Evolutionary conservation across 2,113 vertebrate genomes (phyloP).

Genomic region (Isurus oxyrinchus): DNA sequence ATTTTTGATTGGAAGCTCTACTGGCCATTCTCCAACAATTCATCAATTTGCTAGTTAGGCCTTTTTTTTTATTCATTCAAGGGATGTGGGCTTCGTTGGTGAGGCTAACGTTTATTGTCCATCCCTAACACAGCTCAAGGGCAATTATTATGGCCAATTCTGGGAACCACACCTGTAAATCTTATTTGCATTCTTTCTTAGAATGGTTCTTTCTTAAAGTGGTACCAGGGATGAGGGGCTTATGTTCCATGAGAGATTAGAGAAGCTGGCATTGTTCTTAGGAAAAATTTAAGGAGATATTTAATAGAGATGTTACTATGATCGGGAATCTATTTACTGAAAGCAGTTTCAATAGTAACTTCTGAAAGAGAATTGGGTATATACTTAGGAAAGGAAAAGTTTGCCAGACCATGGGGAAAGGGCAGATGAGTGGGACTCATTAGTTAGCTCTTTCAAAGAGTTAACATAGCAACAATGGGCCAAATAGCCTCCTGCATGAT

Average conservation of each 20-base stretch:
- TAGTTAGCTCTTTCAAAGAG: not conserved
- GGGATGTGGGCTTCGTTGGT: too few species aligned
- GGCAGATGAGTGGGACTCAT: not conserved
- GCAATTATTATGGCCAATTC: not conserved
- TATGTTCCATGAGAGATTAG: not conserved
- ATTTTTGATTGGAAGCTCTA: too few species aligned
- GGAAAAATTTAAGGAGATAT: not conserved
- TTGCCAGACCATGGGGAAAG: not conserved
- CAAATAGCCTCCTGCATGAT: not conserved
- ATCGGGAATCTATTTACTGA: not conserved
- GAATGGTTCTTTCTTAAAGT: not conserved
- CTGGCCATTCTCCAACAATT: too few species aligned
- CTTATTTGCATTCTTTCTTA: too few species aligned
- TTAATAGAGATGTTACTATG: not conserved
- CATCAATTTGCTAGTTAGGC: not conserved
- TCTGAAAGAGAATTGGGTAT: not conserved
- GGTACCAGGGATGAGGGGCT: not conserved
- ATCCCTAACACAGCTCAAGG: too few species aligned
- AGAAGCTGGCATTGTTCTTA: not conserved
- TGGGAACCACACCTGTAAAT: not conserved
- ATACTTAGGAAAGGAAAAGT: not conserved
- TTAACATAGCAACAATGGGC: not conserved
- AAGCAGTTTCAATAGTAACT: not conserved
- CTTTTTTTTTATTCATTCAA: too few species aligned
- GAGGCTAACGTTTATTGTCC: too few species aligned